Evolutionary conservation across 2,113 vertebrate genomes (phyloP), one percentile per base, ranked within the genome.

Genomic region (Lepisosteus osseus): DNA sequence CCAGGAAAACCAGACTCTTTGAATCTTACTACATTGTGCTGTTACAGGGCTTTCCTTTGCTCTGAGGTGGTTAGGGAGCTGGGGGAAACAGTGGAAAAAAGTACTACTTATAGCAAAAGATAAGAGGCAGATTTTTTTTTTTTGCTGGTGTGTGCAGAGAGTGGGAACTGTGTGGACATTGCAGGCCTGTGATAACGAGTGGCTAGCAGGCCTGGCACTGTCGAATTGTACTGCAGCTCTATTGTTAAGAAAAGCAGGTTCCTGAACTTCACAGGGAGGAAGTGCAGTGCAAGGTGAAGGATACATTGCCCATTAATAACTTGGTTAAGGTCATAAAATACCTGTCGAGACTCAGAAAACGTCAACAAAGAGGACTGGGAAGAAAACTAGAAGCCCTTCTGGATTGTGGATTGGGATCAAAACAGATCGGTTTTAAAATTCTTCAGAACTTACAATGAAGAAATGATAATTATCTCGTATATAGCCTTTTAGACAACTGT

Each of bases 241-340:
- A 90, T 92, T 93, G 90, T 90, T 89, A 42, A 1, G 69, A 72
- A 72, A 72, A n/a, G 71, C 1, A 0, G 74, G 79, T 68, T 87
- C 88, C 85, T 82, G 78, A 6, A 70, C 0, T 1, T 71, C 75
- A 51, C 59, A 76, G 72, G 75, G 83, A 93, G 92, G 92, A 93
- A 94, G 73, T 78, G 67, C 82, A 83, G 72, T 66, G 82, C 77
- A 81, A 86, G 86, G 78, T 82, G 80, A 75, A 86, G 75, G 79
- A 62, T 51, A 2, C 17, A 68, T 77, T 71, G 71, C 63, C 44
- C 42, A 65, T 74, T 69, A 71, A 67, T 79, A 74, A 74, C 64
- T 59, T 65, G 1, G 3, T 40, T 72, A 54, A 76, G 74, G 67
- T 82, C 76, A 81, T 82, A 67, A 80, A 78, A 65, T 72, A 82